phyloP scores from a whole-genome alignment of 2,888 invertebrate genomes.

The Latrodectus hesperus region DNA sequence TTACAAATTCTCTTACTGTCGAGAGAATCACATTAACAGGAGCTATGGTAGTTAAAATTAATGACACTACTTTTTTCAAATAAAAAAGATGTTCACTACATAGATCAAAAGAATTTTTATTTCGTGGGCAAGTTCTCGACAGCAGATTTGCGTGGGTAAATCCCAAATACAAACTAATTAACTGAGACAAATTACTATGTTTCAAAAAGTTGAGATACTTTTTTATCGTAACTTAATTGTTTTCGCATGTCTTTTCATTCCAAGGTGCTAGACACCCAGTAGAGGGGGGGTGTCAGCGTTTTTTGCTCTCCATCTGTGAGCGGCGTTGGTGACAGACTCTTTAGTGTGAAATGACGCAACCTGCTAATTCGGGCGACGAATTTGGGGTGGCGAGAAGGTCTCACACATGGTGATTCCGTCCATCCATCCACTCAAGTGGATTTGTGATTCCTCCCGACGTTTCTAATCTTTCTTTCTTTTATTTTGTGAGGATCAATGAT shows the following conservation, averaged over 20 bases:
- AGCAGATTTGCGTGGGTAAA: not conserved
- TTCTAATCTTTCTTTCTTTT: not conserved
- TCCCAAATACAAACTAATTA: slow-evolving; percentile 5
- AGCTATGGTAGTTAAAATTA: too few species aligned
- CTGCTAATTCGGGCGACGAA: slow-evolving; percentile 39
- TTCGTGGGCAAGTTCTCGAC: not conserved
- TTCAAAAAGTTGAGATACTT: not conserved
- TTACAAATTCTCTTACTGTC: too few species aligned
- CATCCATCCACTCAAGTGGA: slow-evolving; percentile 27
- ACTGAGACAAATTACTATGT: slow-evolving; percentile 6
- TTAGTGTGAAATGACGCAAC: slow-evolving; percentile 40
- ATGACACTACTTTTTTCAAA: too few species aligned
- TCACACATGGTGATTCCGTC: slow-evolving; percentile 16
- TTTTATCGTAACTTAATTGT: slow-evolving; percentile 23
- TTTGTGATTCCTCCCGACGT: slow-evolving; percentile 21
- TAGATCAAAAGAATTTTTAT: too few species aligned
- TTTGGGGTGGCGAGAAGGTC: not conserved
- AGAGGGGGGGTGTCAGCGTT: slow-evolving; percentile 26
- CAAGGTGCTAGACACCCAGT: slow-evolving; percentile 7
- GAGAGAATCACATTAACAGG: too few species aligned
- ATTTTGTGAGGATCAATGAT: too few species aligned
- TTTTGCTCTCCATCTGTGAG: slow-evolving; percentile 2
- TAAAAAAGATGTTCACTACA: too few species aligned
- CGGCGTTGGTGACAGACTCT: slow-evolving; percentile 50
- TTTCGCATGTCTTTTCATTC: slow-evolving; percentile 19